Evolutionary conservation across 1,140 invertebrate species (phyloP).

Genomic region (Palaemon carinicauda): DNA sequence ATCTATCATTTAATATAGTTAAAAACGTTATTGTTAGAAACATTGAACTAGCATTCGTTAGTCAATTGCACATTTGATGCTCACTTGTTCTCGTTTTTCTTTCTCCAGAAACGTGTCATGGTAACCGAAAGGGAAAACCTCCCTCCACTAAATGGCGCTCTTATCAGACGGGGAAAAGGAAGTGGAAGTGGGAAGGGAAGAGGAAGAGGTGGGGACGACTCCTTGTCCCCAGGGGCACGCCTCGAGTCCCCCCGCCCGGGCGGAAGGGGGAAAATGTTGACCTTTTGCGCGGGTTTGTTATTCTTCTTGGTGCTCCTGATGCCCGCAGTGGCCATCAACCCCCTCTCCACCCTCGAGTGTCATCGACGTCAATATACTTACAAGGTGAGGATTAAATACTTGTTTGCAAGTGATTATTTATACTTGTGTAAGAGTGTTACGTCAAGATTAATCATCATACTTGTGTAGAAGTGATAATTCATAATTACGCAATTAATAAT

Average conservation of each 20-base stretch:
- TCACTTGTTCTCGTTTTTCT: too few relatives aligned
- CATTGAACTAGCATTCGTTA: too few relatives aligned
- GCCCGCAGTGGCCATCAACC: conserved; percentile 42
- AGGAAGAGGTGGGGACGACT: neutral
- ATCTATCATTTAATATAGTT: too few relatives aligned
- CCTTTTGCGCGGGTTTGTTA: neutral
- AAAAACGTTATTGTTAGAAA: too few relatives aligned
- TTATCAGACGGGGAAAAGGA: neutral
- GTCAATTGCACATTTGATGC: too few relatives aligned
- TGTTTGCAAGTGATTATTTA: too few relatives aligned
- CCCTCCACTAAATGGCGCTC: too few relatives aligned
- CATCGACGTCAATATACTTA: conserved; percentile 67
- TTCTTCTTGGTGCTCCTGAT: neutral
- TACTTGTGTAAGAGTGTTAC: too few relatives aligned
- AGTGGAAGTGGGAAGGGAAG: neutral
- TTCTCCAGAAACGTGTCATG: neutral
- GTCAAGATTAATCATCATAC: too few relatives aligned
- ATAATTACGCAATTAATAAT: too few relatives aligned
- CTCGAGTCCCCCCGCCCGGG: neutral
- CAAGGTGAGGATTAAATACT: conserved; percentile 54
- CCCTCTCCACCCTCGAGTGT: conserved; percentile 65
- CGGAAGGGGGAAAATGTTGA: neutral
- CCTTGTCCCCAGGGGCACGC: too few relatives aligned
- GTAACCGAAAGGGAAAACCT: neutral
- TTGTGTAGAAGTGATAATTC: too few relatives aligned